Evolutionary conservation across 2,113 vertebrate species (phyloP).

Genomic region (Engraulis encrasicolus): DNA sequence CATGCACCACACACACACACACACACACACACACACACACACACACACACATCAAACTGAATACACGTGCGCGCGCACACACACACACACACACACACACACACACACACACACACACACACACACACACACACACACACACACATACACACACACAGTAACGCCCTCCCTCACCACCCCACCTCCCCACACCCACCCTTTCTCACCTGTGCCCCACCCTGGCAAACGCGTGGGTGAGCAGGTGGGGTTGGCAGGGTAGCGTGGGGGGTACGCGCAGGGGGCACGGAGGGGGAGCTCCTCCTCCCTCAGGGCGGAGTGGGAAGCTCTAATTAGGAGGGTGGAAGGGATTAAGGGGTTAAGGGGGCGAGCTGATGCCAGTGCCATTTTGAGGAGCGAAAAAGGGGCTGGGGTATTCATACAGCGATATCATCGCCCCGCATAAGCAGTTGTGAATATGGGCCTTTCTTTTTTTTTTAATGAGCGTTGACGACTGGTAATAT

Average conservation of each 20-base stretch:
- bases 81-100: neutral
- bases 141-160: neutral
- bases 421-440: neutral
- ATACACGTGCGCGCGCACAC: neutral
- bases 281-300: neutral
- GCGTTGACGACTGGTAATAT: too few relatives aligned
- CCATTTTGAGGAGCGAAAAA: neutral
- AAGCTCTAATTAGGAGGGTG: neutral
- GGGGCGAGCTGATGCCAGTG: neutral
- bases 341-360: neutral
- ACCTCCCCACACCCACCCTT: neutral
- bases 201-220: neutral
- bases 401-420: neutral
- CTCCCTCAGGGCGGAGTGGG: neutral
- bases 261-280: neutral
- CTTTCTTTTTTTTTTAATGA: too few relatives aligned
- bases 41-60: neutral
- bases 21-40: neutral
- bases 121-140: neutral
- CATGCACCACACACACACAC: constrained; percentile 17
- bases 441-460: too few relatives aligned
- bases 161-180: neutral
- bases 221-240: neutral
- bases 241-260: neutral
- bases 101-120: neutral